Conservation (phyloP, 2,888 invertebrate species). For the Beris morrisii region DNA sequence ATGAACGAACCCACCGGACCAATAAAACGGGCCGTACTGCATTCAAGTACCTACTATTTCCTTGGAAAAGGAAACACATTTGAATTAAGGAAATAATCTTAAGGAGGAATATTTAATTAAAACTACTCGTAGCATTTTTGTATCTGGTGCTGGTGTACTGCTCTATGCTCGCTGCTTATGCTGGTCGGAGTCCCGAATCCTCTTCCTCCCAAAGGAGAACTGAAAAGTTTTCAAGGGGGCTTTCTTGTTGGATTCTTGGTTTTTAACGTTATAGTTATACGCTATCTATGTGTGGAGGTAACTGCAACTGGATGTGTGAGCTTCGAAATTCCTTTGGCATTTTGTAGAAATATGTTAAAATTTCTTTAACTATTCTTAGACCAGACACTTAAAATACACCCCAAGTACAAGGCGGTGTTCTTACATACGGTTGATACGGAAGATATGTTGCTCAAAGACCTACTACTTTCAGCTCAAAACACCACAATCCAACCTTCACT, state of each 20-base stretch:
- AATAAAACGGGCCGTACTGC: neutral
- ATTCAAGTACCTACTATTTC: conserved; percentile 3
- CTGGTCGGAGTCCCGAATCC: neutral
- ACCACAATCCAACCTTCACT: neutral
- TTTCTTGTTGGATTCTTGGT: conserved; percentile 5
- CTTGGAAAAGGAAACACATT: conserved; percentile 11
- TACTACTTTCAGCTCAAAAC: neutral
- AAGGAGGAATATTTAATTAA: conserved; percentile 39
- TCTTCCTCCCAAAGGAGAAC: neutral
- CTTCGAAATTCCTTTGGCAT: neutral
- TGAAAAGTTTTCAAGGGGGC: neutral
- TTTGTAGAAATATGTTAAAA: conserved; percentile 35
- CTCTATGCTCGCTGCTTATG: too few relatives aligned
- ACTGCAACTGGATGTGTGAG: neutral
- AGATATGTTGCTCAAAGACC: conserved; percentile 23
- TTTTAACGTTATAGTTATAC: neutral
- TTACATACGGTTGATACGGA: conserved; percentile 15
- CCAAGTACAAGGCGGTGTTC: conserved; percentile 19
- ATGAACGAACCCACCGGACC: neutral
- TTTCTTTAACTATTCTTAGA: conserved; percentile 38
- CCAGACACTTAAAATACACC: conserved; percentile 34
- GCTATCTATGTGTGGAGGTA: conserved; percentile 2
- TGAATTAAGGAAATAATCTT: conserved; percentile 38
- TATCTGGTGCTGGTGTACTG: conserved; percentile 9
- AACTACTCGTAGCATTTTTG: conserved; percentile 37